Conservation (phyloP, 2,113 vertebrate genomes). For the Sialia sialis region DNA sequence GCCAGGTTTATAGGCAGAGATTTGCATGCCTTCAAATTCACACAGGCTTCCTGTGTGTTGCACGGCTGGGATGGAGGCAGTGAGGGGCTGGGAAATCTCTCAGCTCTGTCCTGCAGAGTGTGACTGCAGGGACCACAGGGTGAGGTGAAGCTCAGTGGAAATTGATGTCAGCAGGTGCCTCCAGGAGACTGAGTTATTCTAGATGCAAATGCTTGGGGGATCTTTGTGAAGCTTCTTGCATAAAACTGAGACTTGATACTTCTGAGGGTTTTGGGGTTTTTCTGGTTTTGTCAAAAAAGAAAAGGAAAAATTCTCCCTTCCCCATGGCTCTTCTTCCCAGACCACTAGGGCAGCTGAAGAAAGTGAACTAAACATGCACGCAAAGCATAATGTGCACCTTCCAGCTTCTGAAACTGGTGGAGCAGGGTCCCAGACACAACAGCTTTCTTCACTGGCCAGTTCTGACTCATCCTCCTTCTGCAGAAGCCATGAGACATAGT, state of each 20-base stretch:
- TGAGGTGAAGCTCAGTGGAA: background rate
- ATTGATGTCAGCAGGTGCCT: background rate
- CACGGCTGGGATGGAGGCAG: background rate
- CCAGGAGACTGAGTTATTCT: background rate
- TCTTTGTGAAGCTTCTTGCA: background rate
- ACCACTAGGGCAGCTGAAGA: background rate
- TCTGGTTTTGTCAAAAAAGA: background rate
- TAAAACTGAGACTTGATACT: background rate
- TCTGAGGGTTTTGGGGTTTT: background rate
- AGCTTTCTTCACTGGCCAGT: background rate
- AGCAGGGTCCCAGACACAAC: background rate
- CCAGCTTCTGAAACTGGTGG: background rate
- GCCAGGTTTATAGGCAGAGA: background rate
- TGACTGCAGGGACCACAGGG: background rate
- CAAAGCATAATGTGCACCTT: background rate
- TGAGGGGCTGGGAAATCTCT: background rate
- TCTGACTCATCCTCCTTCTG: conserved; percentile 38
- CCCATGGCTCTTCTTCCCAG: background rate
- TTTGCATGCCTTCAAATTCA: background rate
- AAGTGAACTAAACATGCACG: background rate
- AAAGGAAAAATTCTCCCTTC: background rate
- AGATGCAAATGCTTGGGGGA: background rate
- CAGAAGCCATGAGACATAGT: conserved; percentile 38
- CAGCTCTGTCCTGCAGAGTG: background rate
- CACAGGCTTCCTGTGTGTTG: background rate